These are phyloP conservation scores for Venturia canescens DNA, from an alignment of 1,140 invertebrate species.

Conservation along the genomic window DNA sequence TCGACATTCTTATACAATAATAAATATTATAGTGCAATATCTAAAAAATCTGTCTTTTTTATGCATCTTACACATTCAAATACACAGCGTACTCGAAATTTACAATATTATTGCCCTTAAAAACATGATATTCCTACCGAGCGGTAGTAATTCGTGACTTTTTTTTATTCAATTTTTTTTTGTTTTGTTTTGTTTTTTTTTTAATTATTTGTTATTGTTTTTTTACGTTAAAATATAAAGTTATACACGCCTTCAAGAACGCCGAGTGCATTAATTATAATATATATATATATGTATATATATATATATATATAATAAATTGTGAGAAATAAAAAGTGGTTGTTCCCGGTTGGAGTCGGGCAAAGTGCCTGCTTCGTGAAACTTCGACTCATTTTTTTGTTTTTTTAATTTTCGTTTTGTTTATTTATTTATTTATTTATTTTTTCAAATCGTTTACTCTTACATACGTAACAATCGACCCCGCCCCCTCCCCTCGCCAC, in stretches of 20 bases:
- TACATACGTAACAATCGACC: not conserved
- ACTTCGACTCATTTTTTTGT: slow-evolving; percentile 30
- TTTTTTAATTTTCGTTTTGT: too few relatives aligned
- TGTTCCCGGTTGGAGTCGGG: slow-evolving; percentile 42
- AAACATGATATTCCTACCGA: slow-evolving; percentile 70
- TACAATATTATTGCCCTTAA: slow-evolving; percentile 75
- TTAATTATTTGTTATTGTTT: too few relatives aligned
- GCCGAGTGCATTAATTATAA: slow-evolving; percentile 23
- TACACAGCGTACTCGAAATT: slow-evolving; percentile 70
- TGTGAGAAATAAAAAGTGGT: slow-evolving; percentile 33
- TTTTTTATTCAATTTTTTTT: slow-evolving; percentile 32
- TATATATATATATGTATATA: not conserved
- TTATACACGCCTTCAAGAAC: slow-evolving; percentile 31
- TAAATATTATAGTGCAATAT: slow-evolving; percentile 76
- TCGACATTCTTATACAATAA: slow-evolving; percentile 69
- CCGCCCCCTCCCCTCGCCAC: not conserved
- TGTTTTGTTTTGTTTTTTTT: slow-evolving; percentile 30
- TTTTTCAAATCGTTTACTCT: not conserved
- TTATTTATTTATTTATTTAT: not conserved
- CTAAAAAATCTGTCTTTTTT: slow-evolving; percentile 75
- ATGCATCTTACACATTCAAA: slow-evolving; percentile 73
- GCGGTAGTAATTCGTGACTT: slow-evolving; percentile 63
- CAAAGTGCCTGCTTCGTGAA: slow-evolving; percentile 35
- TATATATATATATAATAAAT: not conserved
- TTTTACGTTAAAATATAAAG: slow-evolving; percentile 24